Percentiles rank a stretch among this genome's conserved stretches.
Conservation (phyloP, 37 sponge, comb jelly and placozoan genomes). For the Aplysina aerophoba region DNA sequence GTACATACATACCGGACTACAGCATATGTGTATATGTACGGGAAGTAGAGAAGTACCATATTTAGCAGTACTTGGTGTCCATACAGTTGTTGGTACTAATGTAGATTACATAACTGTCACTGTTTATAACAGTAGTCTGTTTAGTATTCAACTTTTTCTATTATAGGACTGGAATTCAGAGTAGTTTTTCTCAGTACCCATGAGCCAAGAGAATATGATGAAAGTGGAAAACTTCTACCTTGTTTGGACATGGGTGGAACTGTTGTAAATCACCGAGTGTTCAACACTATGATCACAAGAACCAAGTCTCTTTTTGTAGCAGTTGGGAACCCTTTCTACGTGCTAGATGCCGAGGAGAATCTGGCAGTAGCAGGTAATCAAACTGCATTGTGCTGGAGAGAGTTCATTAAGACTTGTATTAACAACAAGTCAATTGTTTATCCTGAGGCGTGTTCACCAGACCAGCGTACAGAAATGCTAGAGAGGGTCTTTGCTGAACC, state of each 20-base stretch:
- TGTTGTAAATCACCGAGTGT: constrained; percentile 50
- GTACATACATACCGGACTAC: too few relatives aligned
- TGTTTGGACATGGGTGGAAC: constrained; percentile 21
- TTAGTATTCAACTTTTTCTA: neutral
- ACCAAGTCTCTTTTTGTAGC: constrained; percentile 70
- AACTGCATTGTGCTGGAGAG: constrained; percentile 64
- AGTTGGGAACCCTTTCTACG: constrained; percentile 72
- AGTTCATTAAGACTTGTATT: constrained; percentile 63
- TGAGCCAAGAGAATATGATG: constrained; percentile 21
- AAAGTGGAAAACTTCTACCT: constrained; percentile 21
- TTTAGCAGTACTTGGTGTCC: too few relatives aligned
- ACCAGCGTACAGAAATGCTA: neutral
- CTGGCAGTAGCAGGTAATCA: constrained; percentile 12
- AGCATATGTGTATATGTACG: too few relatives aligned
- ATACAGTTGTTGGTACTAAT: too few relatives aligned
- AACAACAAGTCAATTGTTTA: constrained; percentile 45
- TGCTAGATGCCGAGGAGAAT: constrained; percentile 49
- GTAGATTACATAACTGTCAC: too few relatives aligned
- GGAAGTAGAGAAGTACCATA: too few relatives aligned
- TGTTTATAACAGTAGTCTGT: too few relatives aligned
- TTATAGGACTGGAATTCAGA: constrained; percentile 45
- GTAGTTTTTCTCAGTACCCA: constrained; percentile 41
- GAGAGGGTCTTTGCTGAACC: neutral
- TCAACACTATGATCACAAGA: constrained; percentile 77
- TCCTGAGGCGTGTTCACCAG: neutral